These are phyloP conservation scores for Micronisus gabar DNA, from an alignment of 2,113 vertebrate genomes.

Conservation along the genomic window DNA sequence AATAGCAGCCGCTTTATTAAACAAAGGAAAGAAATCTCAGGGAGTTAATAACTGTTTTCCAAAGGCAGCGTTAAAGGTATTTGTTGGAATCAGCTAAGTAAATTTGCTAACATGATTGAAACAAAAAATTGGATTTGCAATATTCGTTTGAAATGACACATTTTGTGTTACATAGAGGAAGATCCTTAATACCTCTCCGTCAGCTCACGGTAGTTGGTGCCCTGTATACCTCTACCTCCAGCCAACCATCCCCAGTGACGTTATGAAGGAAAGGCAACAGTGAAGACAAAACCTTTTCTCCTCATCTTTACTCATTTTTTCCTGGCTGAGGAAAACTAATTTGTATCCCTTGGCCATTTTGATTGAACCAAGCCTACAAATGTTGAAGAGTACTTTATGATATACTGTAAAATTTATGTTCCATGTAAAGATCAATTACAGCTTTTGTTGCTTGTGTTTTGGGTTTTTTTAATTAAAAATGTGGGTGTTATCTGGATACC, in stretches of 20 bases:
- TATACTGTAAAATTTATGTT: background rate
- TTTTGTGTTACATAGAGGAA: background rate
- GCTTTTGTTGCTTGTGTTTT: background rate
- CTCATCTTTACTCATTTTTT: background rate
- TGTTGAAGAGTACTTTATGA: background rate
- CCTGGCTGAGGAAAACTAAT: background rate
- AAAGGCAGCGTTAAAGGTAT: background rate
- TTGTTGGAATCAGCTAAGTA: background rate
- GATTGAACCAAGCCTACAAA: background rate
- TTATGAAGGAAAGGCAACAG: background rate
- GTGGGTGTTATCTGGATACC: background rate
- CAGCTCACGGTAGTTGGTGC: background rate
- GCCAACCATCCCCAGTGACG: background rate
- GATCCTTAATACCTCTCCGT: background rate
- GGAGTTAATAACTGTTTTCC: background rate
- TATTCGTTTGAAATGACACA: background rate
- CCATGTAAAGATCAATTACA: background rate
- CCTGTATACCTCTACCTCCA: background rate
- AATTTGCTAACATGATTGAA: background rate
- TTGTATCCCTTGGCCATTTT: background rate
- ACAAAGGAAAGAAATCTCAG: background rate
- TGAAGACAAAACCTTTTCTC: background rate
- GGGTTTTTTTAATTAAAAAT: background rate
- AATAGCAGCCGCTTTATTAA: background rate
- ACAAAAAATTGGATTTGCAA: background rate